A percentile compares a stretch with the other conserved stretches of the same genome.
phyloP scores from a whole-genome alignment of 1,140 invertebrate genomes.

The Trypoxylus dichotomus region DNA sequence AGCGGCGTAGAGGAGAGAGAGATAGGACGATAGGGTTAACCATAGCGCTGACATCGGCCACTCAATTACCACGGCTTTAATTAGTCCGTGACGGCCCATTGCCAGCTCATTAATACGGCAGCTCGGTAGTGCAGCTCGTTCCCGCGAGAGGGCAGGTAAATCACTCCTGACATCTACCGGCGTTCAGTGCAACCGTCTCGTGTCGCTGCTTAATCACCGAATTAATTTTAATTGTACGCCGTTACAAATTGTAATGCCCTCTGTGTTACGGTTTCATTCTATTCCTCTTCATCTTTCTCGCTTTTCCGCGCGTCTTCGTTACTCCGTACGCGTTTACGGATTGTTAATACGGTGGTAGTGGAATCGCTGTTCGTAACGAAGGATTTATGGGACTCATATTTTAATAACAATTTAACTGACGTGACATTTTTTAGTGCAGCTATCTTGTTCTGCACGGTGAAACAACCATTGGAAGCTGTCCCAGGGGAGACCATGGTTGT shows the following conservation, averaged over 20 bases:
- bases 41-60: conserved; percentile 49
- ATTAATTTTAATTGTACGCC: conserved; percentile 48
- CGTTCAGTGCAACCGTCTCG: conserved; percentile 38
- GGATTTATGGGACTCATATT: neutral
- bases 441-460: neutral
- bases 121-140: conserved; percentile 34
- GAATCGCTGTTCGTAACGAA: neutral
- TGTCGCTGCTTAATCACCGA: conserved; percentile 45
- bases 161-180: conserved; percentile 45
- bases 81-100: conserved; percentile 52
- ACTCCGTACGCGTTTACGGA: neutral
- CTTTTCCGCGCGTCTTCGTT: neutral
- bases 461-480: too few species aligned
- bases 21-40: conserved; percentile 43
- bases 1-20: neutral
- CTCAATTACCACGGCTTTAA: conserved; percentile 52
- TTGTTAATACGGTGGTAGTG: neutral
- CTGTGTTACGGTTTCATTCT: conserved; percentile 10
- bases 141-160: conserved; percentile 48
- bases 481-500: too few species aligned
- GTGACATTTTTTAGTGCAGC: neutral
- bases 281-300: neutral
- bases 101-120: conserved; percentile 50
- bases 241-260: conserved; percentile 24
- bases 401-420: neutral